Evolutionary conservation across 2,888 invertebrate species (phyloP).

Genomic region (Caenorhabditis afra): DNA sequence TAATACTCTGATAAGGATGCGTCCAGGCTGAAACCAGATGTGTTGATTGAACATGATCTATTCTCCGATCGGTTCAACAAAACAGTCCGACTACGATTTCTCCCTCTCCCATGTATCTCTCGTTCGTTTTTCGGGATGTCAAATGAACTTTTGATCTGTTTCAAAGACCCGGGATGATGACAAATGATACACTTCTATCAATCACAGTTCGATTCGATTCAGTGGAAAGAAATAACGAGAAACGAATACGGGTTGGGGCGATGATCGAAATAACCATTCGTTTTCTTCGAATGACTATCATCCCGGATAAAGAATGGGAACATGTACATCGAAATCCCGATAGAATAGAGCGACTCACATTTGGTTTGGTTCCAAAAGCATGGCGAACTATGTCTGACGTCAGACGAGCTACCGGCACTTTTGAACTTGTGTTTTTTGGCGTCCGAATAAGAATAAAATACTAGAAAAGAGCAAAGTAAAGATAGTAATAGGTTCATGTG

Average conservation of each 20-base stretch:
- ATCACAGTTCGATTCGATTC: no score
- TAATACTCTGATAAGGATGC: conserved; percentile 52
- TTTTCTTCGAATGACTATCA: conserved; percentile 6
- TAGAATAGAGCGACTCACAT: conserved; percentile 14
- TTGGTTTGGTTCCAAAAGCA: conserved; percentile 55
- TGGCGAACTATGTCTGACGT: conserved; percentile 17
- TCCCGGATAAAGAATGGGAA: conserved; percentile 4
- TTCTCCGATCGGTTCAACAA: conserved; percentile 14
- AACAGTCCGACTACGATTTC: neutral
- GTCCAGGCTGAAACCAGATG: conserved; percentile 46
- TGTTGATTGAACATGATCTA: neutral
- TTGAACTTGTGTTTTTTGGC: conserved; percentile 28
- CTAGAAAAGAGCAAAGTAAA: conserved; percentile 25
- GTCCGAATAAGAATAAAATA: conserved; percentile 6
- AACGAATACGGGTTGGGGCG: no score
- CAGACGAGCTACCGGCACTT: conserved; percentile 24
- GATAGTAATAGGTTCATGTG: conserved; percentile 41
- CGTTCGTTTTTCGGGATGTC: neutral
- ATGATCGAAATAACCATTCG: neutral
- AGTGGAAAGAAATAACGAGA: no score
- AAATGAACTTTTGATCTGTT: conserved; percentile 21
- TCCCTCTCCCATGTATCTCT: neutral
- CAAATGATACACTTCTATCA: no score
- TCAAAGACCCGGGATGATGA: no score
- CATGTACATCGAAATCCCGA: neutral